Evolutionary conservation across 2,797 vertebrate species (phyloP).

Genomic region (Ctenopoma kingsleyae): DNA sequence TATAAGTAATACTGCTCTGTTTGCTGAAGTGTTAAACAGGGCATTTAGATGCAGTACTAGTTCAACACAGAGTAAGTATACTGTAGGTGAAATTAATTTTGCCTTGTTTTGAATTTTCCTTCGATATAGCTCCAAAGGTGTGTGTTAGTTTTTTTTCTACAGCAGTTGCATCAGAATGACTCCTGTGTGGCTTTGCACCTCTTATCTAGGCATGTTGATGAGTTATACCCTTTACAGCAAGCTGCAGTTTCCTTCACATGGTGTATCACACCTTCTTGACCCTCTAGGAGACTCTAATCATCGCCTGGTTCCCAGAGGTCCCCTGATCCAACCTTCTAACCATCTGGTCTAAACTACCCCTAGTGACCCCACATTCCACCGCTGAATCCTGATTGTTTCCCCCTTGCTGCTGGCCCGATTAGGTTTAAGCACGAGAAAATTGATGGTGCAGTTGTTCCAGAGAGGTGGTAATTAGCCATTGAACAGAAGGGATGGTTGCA

Average conservation of each 20-base stretch:
- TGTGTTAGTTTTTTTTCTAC: conserved; percentile 22
- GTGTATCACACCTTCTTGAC: conserved; percentile 47
- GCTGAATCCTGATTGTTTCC: conserved; percentile 35
- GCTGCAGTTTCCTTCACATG: conserved; percentile 43
- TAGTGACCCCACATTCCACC: conserved; percentile 48
- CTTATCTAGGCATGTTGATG: background rate
- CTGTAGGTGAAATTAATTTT: conserved; percentile 68
- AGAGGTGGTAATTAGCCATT: conserved; percentile 56
- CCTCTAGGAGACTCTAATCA: conserved; percentile 50
- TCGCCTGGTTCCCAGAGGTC: conserved; percentile 48
- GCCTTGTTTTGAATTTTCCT: conserved; percentile 29
- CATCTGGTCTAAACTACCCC: conserved; percentile 65
- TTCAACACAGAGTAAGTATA: conserved; percentile 56
- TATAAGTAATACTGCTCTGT: conserved; percentile 64
- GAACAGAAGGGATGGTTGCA: conserved; percentile 62
- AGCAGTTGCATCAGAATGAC: conserved; percentile 11
- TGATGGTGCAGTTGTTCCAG: conserved; percentile 39
- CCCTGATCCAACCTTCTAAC: conserved; percentile 48
- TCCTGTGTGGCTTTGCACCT: background rate
- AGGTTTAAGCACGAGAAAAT: conserved; percentile 53
- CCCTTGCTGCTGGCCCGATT: conserved; percentile 57
- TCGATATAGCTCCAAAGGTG: conserved; percentile 29
- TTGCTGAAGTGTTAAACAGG: conserved; percentile 75
- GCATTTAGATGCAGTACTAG: conserved; percentile 71
- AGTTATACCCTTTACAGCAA: conserved; percentile 10